These are phyloP conservation scores for mouse (Mus musculus) DNA, from an alignment of 2,113 vertebrate species.

Conservation along the genomic window DNA sequence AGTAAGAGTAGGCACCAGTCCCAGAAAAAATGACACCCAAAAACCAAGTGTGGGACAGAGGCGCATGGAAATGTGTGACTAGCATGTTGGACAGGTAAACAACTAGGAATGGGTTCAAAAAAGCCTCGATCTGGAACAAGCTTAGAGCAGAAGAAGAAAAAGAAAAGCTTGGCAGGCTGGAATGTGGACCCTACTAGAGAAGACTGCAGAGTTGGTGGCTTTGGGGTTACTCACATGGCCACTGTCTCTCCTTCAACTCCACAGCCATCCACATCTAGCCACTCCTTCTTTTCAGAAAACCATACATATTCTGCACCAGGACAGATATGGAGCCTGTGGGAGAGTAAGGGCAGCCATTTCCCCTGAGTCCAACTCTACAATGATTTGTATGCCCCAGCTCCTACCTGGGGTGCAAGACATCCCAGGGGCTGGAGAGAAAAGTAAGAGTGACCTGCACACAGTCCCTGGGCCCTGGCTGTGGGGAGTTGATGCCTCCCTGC, in stretches of 20 bases:
- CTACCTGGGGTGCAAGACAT: background rate
- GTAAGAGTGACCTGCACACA: background rate
- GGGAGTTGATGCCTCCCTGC: background rate
- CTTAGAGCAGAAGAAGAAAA: background rate
- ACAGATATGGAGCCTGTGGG: background rate
- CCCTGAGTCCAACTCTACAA: background rate
- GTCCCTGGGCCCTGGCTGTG: background rate
- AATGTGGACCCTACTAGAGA: background rate
- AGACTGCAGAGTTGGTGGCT: background rate
- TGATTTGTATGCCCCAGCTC: background rate
- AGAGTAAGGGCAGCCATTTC: background rate
- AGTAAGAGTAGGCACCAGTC: rapidly evolving
- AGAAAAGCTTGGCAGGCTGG: background rate
- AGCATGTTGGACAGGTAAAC: background rate
- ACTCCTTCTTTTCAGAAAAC: background rate
- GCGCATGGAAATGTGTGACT: background rate
- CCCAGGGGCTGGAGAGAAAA: background rate
- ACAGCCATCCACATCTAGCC: background rate
- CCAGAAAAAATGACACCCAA: background rate
- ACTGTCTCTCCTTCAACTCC: background rate
- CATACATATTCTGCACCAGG: background rate
- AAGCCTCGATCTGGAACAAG: background rate
- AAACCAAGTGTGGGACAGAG: background rate
- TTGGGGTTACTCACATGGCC: background rate
- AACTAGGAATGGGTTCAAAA: background rate